Evolutionary conservation across 2,113 vertebrate species (phyloP).

Genomic region (Cathartes aura): DNA sequence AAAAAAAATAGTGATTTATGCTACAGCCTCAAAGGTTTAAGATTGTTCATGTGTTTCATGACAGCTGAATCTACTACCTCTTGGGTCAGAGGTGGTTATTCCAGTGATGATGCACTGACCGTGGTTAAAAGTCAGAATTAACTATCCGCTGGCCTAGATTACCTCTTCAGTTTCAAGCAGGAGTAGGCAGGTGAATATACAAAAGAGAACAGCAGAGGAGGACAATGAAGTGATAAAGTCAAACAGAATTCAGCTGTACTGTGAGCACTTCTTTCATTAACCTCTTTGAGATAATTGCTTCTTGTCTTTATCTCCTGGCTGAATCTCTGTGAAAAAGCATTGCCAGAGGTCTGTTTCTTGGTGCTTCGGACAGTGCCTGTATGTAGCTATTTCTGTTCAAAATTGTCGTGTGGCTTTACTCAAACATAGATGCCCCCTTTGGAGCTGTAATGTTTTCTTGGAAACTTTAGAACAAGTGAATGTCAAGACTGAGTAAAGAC

Average conservation of each 20-base stretch:
- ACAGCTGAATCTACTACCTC: background rate
- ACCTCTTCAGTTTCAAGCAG: background rate
- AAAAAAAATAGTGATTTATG: background rate
- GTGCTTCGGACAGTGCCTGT: background rate
- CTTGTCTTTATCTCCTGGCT: background rate
- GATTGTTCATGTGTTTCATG: background rate
- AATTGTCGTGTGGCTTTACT: background rate
- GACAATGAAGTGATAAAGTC: background rate
- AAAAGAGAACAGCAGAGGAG: background rate
- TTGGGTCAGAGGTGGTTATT: background rate
- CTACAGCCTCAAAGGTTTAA: background rate
- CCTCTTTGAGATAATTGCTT: background rate
- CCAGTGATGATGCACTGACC: background rate
- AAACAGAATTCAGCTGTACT: background rate
- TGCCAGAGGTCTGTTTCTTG: background rate
- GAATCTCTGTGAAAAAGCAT: background rate
- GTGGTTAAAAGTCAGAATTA: background rate
- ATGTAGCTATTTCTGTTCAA: background rate
- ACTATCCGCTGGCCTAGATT: background rate
- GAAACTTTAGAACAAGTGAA: conserved; percentile 60
- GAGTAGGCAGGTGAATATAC: background rate
- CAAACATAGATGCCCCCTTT: background rate
- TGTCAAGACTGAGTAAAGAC: conserved; percentile 30
- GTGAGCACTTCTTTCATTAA: background rate
- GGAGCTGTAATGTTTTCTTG: conserved; percentile 51